Conservation (phyloP, 2,888 invertebrate species). For the Iphiclides podalirius region DNA sequence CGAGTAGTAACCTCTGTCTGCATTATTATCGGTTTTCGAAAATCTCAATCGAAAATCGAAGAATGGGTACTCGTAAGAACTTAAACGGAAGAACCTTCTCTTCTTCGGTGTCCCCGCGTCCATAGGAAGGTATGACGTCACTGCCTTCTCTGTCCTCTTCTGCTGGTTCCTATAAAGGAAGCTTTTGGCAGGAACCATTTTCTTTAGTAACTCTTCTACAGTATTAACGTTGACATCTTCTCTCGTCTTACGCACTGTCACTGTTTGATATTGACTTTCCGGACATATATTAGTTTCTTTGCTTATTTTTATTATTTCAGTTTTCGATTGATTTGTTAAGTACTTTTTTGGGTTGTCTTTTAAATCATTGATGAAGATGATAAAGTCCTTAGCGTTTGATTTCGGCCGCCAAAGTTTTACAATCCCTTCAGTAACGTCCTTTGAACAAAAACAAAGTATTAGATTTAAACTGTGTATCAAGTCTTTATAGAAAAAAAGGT, state of each 20-base stretch:
- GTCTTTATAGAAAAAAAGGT: neutral
- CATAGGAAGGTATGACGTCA: conserved; percentile 70
- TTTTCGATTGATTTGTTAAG: conserved; percentile 30
- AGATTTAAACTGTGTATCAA: neutral
- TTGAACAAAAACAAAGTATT: conserved; percentile 34
- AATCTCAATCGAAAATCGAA: conserved; percentile 56
- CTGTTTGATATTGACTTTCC: conserved; percentile 62
- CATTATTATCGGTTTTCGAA: conserved; percentile 49
- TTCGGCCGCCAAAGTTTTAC: conserved; percentile 64
- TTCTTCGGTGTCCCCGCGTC: conserved; percentile 51
- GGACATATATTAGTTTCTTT: conserved; percentile 34
- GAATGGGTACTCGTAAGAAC: conserved; percentile 65
- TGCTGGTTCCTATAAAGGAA: conserved; percentile 66
- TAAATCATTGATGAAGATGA: conserved; percentile 54
- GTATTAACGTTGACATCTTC: conserved; percentile 38
- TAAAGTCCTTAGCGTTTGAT: conserved; percentile 58
- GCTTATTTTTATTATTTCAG: conserved; percentile 28
- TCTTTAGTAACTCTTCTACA: conserved; percentile 63
- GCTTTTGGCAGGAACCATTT: conserved; percentile 66
- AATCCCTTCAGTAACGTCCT: conserved; percentile 65
- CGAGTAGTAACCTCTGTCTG: conserved; percentile 66
- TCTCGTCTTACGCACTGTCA: conserved; percentile 42
- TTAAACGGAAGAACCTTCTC: conserved; percentile 52
- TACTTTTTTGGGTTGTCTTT: conserved; percentile 56
- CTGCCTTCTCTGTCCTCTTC: conserved; percentile 42